Percentiles rank a stretch among this genome's conserved stretches.
These are phyloP conservation scores for Alentia gelatinosa DNA, from an alignment of 2,888 invertebrate genomes.

Conservation along the genomic window DNA sequence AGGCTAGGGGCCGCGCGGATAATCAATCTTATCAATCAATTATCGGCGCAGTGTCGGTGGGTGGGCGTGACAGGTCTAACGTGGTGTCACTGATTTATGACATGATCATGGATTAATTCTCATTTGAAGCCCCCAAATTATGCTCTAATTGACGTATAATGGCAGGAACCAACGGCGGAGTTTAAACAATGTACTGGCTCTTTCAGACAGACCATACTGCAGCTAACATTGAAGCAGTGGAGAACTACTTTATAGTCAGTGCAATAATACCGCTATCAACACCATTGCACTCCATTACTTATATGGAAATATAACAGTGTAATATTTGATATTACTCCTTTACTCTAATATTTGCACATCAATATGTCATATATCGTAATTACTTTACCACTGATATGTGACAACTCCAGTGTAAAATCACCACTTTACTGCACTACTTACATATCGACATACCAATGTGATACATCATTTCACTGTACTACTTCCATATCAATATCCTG, in stretches of 20 bases:
- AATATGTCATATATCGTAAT: no score
- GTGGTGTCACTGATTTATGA: not conserved
- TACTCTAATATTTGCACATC: no score
- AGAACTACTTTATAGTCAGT: no score
- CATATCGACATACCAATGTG: not conserved
- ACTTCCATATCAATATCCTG: not conserved
- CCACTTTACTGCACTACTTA: not conserved
- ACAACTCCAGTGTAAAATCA: not conserved
- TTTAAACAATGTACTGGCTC: no score
- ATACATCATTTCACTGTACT: not conserved
- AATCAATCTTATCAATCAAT: constrained; percentile 19
- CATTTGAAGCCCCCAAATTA: not conserved
- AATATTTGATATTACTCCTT: no score
- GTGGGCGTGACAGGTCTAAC: not conserved
- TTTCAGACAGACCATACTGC: no score
- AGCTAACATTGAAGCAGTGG: no score
- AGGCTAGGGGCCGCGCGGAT: not conserved
- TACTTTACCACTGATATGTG: no score
- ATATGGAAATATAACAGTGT: not conserved
- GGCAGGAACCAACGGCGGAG: not conserved
- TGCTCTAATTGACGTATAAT: not conserved
- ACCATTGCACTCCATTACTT: not conserved
- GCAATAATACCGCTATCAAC: not conserved
- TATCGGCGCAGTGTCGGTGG: not conserved
- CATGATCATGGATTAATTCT: not conserved